A percentile compares a stretch with the other conserved stretches of the same genome.
Evolutionary conservation across 2,113 vertebrate genomes (phyloP).

Genomic region (Pseudonaja textilis): DNA sequence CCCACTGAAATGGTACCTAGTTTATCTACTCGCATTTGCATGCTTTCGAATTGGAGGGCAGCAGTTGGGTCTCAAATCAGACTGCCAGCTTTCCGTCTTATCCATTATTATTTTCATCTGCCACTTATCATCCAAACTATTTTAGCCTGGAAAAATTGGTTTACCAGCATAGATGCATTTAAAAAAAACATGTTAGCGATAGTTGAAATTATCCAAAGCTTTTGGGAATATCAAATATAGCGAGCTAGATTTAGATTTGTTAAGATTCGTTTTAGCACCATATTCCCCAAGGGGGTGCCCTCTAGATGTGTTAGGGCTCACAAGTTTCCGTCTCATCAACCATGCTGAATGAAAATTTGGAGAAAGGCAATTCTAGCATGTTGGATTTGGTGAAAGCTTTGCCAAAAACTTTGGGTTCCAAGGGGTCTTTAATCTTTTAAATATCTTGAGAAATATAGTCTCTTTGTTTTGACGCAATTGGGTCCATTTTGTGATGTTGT

Average conservation of each 20-base stretch:
- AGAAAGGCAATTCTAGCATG: not conserved
- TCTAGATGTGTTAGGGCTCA: not conserved
- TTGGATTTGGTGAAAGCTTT: not conserved
- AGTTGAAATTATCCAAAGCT: not conserved
- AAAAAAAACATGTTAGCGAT: not conserved
- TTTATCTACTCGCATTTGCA: not conserved
- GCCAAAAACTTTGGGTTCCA: not conserved
- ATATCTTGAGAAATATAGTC: not conserved
- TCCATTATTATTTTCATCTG: not conserved
- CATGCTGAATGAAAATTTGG: not conserved
- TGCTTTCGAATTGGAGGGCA: not conserved
- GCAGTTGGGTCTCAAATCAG: not conserved
- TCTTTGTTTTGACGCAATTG: not conserved
- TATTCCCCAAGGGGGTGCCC: not conserved
- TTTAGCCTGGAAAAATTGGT: not conserved
- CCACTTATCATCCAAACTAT: not conserved
- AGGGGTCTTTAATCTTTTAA: not conserved
- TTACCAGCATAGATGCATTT: not conserved
- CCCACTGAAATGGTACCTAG: not conserved
- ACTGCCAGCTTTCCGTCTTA: not conserved
- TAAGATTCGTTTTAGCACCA: not conserved
- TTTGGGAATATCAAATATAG: conserved; percentile 1
- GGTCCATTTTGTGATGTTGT: not conserved
- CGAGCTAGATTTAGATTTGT: not conserved
- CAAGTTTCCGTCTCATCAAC: not conserved